A percentile compares a stretch with the other conserved stretches of the same genome.
Evolutionary conservation across 2,888 invertebrate species (phyloP).

Genomic region (Seira sanloemensis): DNA sequence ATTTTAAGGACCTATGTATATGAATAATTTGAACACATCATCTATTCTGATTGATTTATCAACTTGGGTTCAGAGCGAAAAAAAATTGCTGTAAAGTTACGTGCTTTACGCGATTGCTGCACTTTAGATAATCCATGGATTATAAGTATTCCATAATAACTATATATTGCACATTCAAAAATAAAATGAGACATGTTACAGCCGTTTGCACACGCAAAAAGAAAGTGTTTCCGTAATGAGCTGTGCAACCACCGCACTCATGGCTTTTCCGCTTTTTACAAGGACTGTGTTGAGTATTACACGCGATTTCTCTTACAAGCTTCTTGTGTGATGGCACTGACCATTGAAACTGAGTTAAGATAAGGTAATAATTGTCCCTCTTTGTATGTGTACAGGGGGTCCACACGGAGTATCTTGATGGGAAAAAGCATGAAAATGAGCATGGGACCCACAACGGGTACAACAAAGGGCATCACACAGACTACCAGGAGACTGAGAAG

Average conservation of each 20-base stretch:
- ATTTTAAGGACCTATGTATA: too few relatives aligned
- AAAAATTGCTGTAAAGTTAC: too few relatives aligned
- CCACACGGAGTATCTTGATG: conserved; percentile 69
- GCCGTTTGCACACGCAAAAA: too few relatives aligned
- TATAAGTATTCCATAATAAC: too few relatives aligned
- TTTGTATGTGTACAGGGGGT: conserved; percentile 64
- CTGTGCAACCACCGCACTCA: conserved; percentile 22
- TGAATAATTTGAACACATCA: too few relatives aligned
- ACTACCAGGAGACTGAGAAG: conserved; percentile 65
- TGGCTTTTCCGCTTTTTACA: conserved; percentile 12
- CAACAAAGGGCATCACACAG: conserved; percentile 69
- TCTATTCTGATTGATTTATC: too few relatives aligned
- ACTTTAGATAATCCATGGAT: too few relatives aligned
- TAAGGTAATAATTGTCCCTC: conserved; percentile 12
- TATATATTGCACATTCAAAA: too few relatives aligned
- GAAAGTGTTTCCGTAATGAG: conserved; percentile 19
- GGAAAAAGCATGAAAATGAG: conserved; percentile 72
- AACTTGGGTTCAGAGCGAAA: too few relatives aligned
- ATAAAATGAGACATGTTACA: too few relatives aligned
- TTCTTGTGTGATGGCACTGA: not conserved
- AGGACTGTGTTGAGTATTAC: not conserved
- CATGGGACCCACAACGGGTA: conserved; percentile 67
- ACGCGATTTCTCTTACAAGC: not conserved
- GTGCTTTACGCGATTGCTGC: too few relatives aligned
- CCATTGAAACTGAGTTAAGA: not conserved